Evolutionary conservation across 2,797 vertebrate genomes (phyloP), one percentile per base, ranked within the genome.

Genomic region (Silurus aristotelis): DNA sequence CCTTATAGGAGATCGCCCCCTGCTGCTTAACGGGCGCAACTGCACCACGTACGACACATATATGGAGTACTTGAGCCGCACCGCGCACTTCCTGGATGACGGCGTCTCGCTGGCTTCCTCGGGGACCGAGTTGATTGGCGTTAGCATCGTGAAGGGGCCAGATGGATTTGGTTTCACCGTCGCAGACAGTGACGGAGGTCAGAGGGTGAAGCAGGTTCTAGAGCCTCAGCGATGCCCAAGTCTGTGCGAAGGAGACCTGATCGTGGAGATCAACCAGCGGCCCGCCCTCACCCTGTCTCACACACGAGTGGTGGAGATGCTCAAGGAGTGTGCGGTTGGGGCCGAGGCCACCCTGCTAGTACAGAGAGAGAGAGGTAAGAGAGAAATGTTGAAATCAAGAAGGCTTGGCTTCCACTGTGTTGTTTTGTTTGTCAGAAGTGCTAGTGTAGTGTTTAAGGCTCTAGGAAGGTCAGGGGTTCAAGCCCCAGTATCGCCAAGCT

Each of bases 81-180:
- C 97, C 97, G 98, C 91, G 96, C 98, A 87, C 96, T 97, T 88
- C 94, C 96, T 88, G 97, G 97, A 99, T 1, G 98, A 99, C 94
- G 97, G 97, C 83, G 94, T 98, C 89, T 99, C 98, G 86, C 97
- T 99, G 97, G 97, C 97, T 88, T 98, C 98, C 55, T 99, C 97
- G 58, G 98, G 98, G 90, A 96, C 96, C 80, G 77, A 80, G 22
- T 25, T 80, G 38, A 96, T 96, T 87, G 92, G 96, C 85, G 94
- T 99, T 93, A 98, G 97, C 90, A 99, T 99, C 96, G 97, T 99
- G 95, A 99, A 99, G 96, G 98, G 98, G 88, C 88, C 96, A 27
- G 97, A 99, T 92, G 98, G 98, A 89, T 99, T 99, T 88, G 98
- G 98, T 87, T 99, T 99, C 95, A 99, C 98, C 87, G 98, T 99